Evolutionary conservation across 2,888 invertebrate genomes (phyloP).

Genomic region (Megamerina dolium): DNA sequence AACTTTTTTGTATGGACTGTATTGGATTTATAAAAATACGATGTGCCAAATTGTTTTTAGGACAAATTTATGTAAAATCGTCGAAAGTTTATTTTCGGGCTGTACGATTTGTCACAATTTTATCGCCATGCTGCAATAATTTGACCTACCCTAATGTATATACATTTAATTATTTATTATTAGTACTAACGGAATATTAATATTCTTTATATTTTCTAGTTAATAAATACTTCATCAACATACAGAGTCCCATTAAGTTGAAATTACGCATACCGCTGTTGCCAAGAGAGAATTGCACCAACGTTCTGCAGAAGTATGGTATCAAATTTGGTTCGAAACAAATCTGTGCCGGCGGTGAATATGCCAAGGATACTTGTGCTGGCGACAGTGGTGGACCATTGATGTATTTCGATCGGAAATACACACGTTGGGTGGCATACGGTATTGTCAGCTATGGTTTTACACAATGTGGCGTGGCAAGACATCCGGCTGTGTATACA

Average conservation of each 20-base stretch:
- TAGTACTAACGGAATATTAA: constrained; percentile 2
- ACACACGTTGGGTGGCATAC: constrained; percentile 54
- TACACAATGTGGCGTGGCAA: constrained; percentile 59
- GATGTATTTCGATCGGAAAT: constrained; percentile 53
- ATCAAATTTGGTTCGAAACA: constrained; percentile 54
- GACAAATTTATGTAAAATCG: too few relatives aligned
- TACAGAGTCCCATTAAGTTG: constrained; percentile 56
- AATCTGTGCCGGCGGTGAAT: constrained; percentile 66
- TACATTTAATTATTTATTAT: background rate
- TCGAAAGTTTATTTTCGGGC: too few relatives aligned
- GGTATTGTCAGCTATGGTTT: constrained; percentile 66
- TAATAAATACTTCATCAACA: constrained; percentile 42
- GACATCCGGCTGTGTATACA: constrained; percentile 65
- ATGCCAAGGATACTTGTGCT: constrained; percentile 63
- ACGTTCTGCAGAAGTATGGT: constrained; percentile 51
- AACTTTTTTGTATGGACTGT: too few relatives aligned
- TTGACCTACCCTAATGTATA: too few relatives aligned
- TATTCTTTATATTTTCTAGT: constrained; percentile 28
- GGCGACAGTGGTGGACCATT: constrained; percentile 69
- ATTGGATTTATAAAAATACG: too few relatives aligned
- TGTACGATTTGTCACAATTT: too few relatives aligned
- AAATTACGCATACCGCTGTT: constrained; percentile 59
- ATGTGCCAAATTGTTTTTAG: too few relatives aligned
- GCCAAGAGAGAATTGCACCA: constrained; percentile 52
- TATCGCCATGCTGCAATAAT: too few relatives aligned